phyloP scores from a whole-genome alignment of 2,797 vertebrate species.

The Malacoraja senta region DNA sequence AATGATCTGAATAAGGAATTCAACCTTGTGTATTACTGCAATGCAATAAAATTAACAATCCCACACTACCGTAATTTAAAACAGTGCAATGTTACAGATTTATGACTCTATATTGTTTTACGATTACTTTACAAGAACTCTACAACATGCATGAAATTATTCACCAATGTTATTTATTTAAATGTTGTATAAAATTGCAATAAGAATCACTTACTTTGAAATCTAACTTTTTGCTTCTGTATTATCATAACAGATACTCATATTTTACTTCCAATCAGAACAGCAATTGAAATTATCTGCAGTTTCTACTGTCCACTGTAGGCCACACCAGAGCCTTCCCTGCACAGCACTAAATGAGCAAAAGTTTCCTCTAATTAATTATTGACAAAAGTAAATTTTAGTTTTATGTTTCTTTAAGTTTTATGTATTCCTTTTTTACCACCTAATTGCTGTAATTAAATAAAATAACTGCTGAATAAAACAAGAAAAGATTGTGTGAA shows the following conservation, averaged over 20 bases:
- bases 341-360: too few relatives aligned
- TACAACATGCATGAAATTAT: background rate
- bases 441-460: background rate
- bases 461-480: background rate
- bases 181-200: conserved; percentile 17
- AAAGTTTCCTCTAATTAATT: too few relatives aligned
- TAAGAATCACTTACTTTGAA: background rate
- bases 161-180: conserved; percentile 30
- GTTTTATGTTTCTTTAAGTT: background rate
- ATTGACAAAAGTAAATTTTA: background rate
- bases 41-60: conserved; percentile 36
- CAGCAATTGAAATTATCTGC: too few relatives aligned
- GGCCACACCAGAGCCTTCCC: too few relatives aligned
- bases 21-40: conserved; percentile 6
- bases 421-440: background rate
- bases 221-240: background rate
- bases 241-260: too few relatives aligned
- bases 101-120: conserved; percentile 25
- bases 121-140: conserved; percentile 27
- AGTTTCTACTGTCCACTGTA: too few relatives aligned
- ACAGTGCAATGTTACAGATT: conserved; percentile 34
- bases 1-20: conserved; percentile 24
- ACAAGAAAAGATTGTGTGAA: too few relatives aligned
- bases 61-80: conserved; percentile 20
- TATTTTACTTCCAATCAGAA: too few relatives aligned